These are phyloP conservation scores for Mesochorus sp. DNA, from an alignment of 2,888 invertebrate species.

Conservation along the genomic window DNA sequence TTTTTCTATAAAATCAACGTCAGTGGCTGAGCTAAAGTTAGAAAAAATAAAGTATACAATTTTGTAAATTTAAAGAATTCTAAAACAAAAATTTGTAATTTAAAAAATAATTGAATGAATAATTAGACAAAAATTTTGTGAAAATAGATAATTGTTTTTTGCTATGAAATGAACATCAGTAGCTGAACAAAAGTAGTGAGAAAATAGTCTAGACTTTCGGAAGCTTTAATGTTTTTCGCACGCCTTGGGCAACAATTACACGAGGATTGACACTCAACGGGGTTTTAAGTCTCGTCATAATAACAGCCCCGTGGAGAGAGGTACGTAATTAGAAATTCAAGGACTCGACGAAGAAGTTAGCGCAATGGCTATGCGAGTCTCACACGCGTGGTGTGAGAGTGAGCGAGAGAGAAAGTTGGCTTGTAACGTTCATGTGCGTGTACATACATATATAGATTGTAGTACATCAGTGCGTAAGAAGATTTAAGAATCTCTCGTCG, in stretches of 20 bases:
- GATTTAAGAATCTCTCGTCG: constrained; percentile 54
- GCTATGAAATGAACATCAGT: no score
- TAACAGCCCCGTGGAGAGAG: constrained; percentile 11
- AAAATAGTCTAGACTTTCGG: not conserved
- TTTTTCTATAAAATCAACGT: no score
- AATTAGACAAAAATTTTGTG: no score
- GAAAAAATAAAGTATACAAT: no score
- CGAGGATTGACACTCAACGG: constrained; percentile 22
- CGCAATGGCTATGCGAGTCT: constrained; percentile 9
- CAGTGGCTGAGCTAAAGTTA: no score
- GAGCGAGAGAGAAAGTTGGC: constrained; percentile 44
- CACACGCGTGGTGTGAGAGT: constrained; percentile 22
- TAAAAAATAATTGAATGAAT: no score
- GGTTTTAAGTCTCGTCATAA: constrained; percentile 18
- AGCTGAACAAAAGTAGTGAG: no score
- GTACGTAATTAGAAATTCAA: constrained; percentile 56
- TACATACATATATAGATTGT: no score
- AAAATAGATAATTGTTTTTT: no score
- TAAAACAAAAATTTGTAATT: no score
- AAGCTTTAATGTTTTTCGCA: constrained; percentile 10
- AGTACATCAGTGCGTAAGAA: constrained; percentile 33
- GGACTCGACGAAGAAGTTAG: constrained; percentile 38
- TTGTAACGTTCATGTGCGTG: no score
- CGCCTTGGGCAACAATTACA: not conserved
- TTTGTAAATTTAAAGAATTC: no score